phyloP scores from a whole-genome alignment of 2,113 vertebrate genomes.

The Maccullochella peelii region DNA sequence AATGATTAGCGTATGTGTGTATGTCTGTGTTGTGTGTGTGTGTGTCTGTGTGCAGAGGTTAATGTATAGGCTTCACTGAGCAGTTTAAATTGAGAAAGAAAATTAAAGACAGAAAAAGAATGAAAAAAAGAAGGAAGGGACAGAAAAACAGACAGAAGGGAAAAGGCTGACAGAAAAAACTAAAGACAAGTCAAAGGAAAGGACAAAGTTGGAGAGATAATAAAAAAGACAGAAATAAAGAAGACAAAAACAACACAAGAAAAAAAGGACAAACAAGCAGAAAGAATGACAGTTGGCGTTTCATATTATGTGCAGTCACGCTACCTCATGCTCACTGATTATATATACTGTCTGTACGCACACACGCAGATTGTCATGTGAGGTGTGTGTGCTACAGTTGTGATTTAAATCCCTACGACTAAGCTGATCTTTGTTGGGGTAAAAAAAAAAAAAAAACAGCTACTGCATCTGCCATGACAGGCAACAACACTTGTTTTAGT shows the following conservation, averaged over 20 bases:
- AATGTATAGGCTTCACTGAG: conserved; percentile 14
- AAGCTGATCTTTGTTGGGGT: conserved; percentile 34
- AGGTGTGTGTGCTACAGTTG: conserved; percentile 33
- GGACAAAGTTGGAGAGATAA: not conserved
- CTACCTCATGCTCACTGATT: not conserved
- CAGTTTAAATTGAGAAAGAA: not conserved
- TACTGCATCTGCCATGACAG: conserved; percentile 21
- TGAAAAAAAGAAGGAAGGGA: too few relatives aligned
- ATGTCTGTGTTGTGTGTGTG: conserved; percentile 25
- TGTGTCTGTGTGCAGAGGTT: not conserved
- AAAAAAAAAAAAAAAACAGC: not conserved
- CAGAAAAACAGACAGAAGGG: not conserved
- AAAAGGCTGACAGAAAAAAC: rapidly evolving
- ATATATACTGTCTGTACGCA: not conserved
- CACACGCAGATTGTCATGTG: conserved; percentile 1
- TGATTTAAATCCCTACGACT: conserved; percentile 36
- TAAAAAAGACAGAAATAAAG: not conserved
- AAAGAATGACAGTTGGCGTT: not conserved
- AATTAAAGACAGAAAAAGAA: not conserved
- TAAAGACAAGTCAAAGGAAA: not conserved
- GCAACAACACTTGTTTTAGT: conserved; percentile 48
- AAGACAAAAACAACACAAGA: not conserved
- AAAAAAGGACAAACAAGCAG: not conserved
- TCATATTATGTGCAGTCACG: not conserved
- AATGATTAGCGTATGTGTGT: conserved; percentile 56